Percentiles rank a stretch among this genome's conserved stretches.
These are phyloP conservation scores for Anarrhichthys ocellatus DNA, from an alignment of 2,113 vertebrate genomes.

Conservation along the genomic window DNA sequence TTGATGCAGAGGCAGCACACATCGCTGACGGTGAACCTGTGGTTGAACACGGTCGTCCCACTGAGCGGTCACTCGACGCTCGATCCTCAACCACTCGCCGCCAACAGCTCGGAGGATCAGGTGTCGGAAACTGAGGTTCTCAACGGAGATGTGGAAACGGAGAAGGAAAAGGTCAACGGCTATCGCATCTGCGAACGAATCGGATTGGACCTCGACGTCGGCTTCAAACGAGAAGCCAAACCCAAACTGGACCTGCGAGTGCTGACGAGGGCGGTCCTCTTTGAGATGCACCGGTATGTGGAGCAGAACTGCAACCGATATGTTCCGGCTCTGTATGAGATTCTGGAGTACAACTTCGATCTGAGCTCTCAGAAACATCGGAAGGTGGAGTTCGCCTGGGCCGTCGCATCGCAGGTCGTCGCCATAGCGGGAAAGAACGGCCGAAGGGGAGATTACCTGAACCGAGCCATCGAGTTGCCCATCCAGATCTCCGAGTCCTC, in stretches of 20 bases:
- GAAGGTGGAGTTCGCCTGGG: slow-evolving; percentile 55
- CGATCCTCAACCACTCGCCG: accelerated
- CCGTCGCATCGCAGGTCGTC: slow-evolving; percentile 47
- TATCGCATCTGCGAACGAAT: slow-evolving; percentile 36
- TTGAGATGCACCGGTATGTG: slow-evolving; percentile 55
- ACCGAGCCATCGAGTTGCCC: slow-evolving; percentile 36
- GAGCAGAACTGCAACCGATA: slow-evolving; percentile 24
- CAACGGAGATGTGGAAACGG: neutral
- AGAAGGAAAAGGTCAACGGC: too few species aligned
- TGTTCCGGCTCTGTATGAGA: slow-evolving; percentile 46
- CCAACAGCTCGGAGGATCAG: accelerated
- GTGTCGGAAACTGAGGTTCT: neutral
- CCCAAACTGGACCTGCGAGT: slow-evolving; percentile 17
- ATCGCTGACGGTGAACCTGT: neutral
- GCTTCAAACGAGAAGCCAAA: slow-evolving; percentile 9
- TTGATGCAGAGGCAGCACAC: neutral
- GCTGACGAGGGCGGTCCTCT: slow-evolving; percentile 43
- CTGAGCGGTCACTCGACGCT: neutral
- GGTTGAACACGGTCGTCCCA: slow-evolving; percentile 4
- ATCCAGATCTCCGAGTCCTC: neutral
- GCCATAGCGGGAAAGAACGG: slow-evolving; percentile 21
- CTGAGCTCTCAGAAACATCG: slow-evolving; percentile 47
- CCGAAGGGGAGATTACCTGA: slow-evolving; percentile 33
- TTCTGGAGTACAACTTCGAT: slow-evolving; percentile 65
- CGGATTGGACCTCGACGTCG: slow-evolving; percentile 5